Base-by-base conservation (phyloP, 2,797 vertebrate genomes). In the Gambusia yucatana region DNA sequence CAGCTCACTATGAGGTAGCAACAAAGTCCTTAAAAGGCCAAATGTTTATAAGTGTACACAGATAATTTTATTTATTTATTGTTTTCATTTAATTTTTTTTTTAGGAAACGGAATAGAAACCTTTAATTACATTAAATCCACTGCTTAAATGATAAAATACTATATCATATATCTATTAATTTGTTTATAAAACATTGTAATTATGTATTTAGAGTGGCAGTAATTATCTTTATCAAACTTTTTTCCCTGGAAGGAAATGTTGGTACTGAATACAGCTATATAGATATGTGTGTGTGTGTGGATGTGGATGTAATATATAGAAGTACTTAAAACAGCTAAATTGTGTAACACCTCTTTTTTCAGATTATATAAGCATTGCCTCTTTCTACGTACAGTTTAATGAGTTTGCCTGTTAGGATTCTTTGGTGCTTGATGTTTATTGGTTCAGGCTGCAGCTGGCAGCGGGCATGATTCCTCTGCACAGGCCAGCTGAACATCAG, bases 381-480 rank as follows among this genome's bases (percentile, higher is more conserved):
- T 7, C 16, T 63, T 36, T 20, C 61, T 36, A 9, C 14, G 0
- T 65, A 36, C 59, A 36, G 3, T 39, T 13, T 20, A 63, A 20
- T 67, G 36, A 67, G 16, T 67, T 36, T 6, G 59, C 59, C 30
- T 11, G 17, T 11, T 39, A 41, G 36, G 22, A 9, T 25, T 67
- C 36, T 41, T 67, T 67, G 36, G 1, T 39, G 17, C 4, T 65
- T 39, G 36, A 65, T 20, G 63, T 39, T 39, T 65, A 36, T 17
- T 22, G 9, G 41, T 41, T 39, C 30, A 39, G 17, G 14, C 8
- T 39, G 39, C 39, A 55, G 57, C 61, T 78, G 76, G 81, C 75
- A 83, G 59, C 43, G 0, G 59, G 46, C 69, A 7, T 25, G 2
- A 43, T 79, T 39, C 61, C 39, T 65, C 75, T 2, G 8, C 0